Evolutionary conservation across 1,140 invertebrate genomes (phyloP), one percentile per base, ranked within the genome.

Genomic region (Ditylenchus dipsaci): DNA sequence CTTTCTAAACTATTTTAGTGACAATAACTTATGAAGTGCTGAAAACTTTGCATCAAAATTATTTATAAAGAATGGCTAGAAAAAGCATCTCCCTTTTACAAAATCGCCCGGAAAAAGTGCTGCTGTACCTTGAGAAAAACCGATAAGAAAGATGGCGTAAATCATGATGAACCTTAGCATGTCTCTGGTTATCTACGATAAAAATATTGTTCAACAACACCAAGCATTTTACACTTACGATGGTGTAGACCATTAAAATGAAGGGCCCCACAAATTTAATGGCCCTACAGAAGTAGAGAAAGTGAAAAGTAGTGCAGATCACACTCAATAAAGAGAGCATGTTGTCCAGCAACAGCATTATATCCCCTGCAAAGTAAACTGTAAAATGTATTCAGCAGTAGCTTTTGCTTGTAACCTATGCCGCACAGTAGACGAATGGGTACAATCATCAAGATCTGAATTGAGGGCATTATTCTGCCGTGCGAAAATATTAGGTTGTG

Each of bases 191-290:
- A 38, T 38, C 33, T 38, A 11, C 3, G 11, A 38, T 11, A 38
- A 38, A 5, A 38, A 11, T 38, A 11, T 38, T 5, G 33, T 11
- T 38, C 33, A 38, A 38, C 33, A 38, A 38, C 33, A 38, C 3
- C 33, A 38, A 38, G 3, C 60, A 70, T 45, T 58, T 71, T n/a
- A 56, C 92, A 86, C 91, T 90, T 23, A 98, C 90, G 92, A 98
- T 98, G 73, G 92, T 88, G 84, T 98, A 75, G 1, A 75, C 63
- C 95, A 97, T 98, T 62, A 96, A 92, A 5, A 98, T 94, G 88
- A 97, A 97, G 8, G 95, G 94, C 0, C 95, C 95, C 0, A 97
- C 92, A 0, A 93, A 94, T 83, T 95, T 94, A 83, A 97, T 95
- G 27, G 94, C 94, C 80, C 93, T 92, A 83, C 68, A 86, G 84